A percentile compares a stretch with the other conserved stretches of the same genome.
phyloP scores from a whole-genome alignment of 2,888 invertebrate genomes.

The Brenthis hecate region DNA sequence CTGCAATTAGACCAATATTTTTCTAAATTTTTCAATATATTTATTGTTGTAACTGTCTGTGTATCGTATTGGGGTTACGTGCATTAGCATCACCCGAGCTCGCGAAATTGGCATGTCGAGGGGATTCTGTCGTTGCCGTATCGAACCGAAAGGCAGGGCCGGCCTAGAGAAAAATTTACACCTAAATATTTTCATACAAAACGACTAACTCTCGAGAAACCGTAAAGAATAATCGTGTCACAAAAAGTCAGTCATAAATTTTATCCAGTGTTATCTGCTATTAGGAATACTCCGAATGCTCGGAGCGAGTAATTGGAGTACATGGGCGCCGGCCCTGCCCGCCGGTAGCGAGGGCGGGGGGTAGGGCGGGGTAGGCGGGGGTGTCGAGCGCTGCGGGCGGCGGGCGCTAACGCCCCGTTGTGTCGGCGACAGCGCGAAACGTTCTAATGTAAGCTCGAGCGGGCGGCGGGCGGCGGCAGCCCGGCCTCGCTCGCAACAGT shows the following conservation, averaged over 20 bases:
- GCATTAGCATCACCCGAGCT: constrained; percentile 35
- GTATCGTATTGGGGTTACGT: constrained; percentile 16
- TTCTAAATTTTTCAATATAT: constrained; percentile 22
- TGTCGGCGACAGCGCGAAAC: constrained; percentile 72
- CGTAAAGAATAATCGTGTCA: no score
- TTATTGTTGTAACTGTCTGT: not conserved
- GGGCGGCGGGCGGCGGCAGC: constrained; percentile 36
- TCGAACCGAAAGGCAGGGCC: constrained; percentile 3
- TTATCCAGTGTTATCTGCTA: not conserved
- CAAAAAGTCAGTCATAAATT: no score
- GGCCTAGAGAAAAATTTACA: not conserved
- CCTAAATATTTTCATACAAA: no score
- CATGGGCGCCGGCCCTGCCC: constrained; percentile 7
- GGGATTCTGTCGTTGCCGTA: constrained; percentile 1
- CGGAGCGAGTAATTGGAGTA: no score
- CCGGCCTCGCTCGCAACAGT: constrained; percentile 35
- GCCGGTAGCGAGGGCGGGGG: constrained; percentile 20
- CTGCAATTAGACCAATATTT: constrained; percentile 6
- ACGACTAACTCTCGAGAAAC: no score
- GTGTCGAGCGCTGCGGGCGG: constrained; percentile 40
- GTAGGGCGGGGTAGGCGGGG: constrained; percentile 40
- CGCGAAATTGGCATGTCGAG: constrained; percentile 25
- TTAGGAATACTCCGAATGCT: not conserved
- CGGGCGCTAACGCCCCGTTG: constrained; percentile 49
- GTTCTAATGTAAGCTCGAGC: constrained; percentile 63